phyloP scores from a whole-genome alignment of 2,888 invertebrate species.

The Eledona agricola region DNA sequence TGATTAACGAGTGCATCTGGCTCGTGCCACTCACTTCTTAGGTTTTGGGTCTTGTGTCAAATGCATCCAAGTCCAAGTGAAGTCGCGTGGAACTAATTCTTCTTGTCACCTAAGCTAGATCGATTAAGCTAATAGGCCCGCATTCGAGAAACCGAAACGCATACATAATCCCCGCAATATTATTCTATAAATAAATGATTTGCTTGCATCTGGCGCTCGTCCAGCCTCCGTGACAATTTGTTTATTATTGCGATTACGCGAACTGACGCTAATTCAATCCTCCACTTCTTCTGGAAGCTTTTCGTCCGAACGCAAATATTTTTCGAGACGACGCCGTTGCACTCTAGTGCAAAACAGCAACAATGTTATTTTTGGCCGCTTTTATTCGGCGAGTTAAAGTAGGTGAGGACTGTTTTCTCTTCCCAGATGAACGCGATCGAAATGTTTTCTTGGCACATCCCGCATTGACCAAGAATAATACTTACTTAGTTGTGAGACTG shows the following conservation, averaged over 20 bases:
- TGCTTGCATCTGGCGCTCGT: conserved; percentile 9
- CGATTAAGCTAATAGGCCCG: no score
- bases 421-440: conserved; percentile 39
- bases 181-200: no score
- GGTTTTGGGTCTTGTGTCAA: no score
- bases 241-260: conserved; percentile 11
- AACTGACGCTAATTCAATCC: background rate
- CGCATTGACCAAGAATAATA: conserved; percentile 36
- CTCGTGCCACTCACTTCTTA: no score
- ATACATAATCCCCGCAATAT: no score
- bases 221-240: conserved; percentile 12
- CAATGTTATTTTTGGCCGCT: conserved; percentile 39
- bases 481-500: conserved; percentile 35
- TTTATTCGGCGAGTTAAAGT: conserved; percentile 39
- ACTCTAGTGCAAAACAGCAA: conserved; percentile 38
- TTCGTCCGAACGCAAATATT: conserved; percentile 11
- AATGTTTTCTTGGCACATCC: conserved; percentile 42
- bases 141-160: no score
- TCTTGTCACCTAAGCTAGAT: no score
- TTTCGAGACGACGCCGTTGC: conserved; percentile 20
- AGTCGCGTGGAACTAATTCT: no score
- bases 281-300: no score
- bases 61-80: no score
- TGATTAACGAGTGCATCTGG: no score
- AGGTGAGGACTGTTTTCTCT: conserved; percentile 41